A percentile compares a stretch with the other conserved stretches of the same genome.
These are phyloP conservation scores for Gymnodraco acuticeps DNA, from an alignment of 2,797 vertebrate genomes.

Conservation along the genomic window DNA sequence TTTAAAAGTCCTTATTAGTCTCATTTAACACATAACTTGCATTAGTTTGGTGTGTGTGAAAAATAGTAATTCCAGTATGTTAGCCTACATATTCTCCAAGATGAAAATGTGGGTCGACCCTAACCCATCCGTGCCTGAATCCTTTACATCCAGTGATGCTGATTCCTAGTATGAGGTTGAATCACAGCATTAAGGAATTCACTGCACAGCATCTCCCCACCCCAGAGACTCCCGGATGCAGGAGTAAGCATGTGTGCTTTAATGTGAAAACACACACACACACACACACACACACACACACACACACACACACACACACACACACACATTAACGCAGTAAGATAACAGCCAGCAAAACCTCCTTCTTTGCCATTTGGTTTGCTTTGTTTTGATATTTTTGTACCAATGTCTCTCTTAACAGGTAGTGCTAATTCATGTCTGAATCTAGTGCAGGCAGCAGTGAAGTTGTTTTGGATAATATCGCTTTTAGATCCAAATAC, in stretches of 20 bases:
- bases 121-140: too few relatives aligned
- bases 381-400: slow-evolving; percentile 14
- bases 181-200: slow-evolving; percentile 63
- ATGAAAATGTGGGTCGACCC: too few relatives aligned
- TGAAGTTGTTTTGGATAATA: slow-evolving; percentile 7
- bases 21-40: too few relatives aligned
- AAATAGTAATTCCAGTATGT: too few relatives aligned
- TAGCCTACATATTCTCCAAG: too few relatives aligned
- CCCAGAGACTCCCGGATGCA: slow-evolving; percentile 43
- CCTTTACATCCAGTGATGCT: slow-evolving; percentile 19
- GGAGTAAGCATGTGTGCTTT: slow-evolving; percentile 45
- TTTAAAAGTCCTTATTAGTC: too few relatives aligned
- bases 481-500: slow-evolving; percentile 13
- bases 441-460: slow-evolving; percentile 13
- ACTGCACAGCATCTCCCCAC: slow-evolving; percentile 54
- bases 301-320: slow-evolving; percentile 22
- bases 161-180: slow-evolving; percentile 43
- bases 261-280: slow-evolving; percentile 37
- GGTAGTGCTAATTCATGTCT: not conserved
- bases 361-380: slow-evolving; percentile 19
- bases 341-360: slow-evolving; percentile 32
- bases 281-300: slow-evolving; percentile 6
- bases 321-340: slow-evolving; percentile 57
- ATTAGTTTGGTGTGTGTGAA: too few relatives aligned
- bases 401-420: not conserved